These are phyloP conservation scores for Seriola quinqueradiata DNA, from an alignment of 2,113 vertebrate species.

Conservation along the genomic window DNA sequence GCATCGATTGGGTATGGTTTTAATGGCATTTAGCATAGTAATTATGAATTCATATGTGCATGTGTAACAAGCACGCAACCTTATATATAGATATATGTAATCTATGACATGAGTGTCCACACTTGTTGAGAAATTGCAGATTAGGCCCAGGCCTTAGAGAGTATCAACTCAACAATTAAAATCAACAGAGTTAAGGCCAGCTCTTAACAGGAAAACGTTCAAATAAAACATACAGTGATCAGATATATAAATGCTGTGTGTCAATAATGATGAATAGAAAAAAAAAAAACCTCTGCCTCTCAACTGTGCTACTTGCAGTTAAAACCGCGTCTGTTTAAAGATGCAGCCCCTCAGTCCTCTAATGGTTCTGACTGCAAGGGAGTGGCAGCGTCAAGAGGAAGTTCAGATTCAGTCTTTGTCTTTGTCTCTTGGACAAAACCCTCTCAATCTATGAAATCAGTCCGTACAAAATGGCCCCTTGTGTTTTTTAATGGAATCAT, in stretches of 20 bases:
- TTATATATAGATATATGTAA: constrained; percentile 70
- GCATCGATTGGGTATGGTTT: constrained; percentile 69
- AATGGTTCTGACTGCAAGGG: constrained; percentile 44
- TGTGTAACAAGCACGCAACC: constrained; percentile 66
- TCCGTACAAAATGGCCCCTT: constrained; percentile 73
- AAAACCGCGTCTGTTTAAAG: constrained; percentile 32
- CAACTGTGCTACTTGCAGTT: constrained; percentile 43
- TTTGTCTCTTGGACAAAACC: constrained; percentile 8
- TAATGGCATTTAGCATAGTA: constrained; percentile 74
- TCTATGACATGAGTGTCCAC: constrained; percentile 72
- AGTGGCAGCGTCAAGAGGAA: constrained; percentile 32
- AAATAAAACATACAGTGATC: constrained; percentile 71
- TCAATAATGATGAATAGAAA: constrained; percentile 66
- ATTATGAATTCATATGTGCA: constrained; percentile 74
- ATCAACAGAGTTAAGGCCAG: constrained; percentile 80
- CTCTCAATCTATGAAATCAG: constrained; percentile 45
- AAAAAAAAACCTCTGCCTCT: constrained; percentile 43
- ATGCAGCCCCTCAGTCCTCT: constrained; percentile 46
- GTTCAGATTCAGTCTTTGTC: constrained; percentile 54
- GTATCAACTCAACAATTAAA: constrained; percentile 74
- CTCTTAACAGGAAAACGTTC: constrained; percentile 77
- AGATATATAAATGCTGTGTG: constrained; percentile 79
- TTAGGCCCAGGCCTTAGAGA: constrained; percentile 74
- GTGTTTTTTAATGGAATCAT: constrained; percentile 37
- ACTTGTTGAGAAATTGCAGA: constrained; percentile 73